Evolutionary conservation across 2,113 vertebrate species (phyloP), one percentile per base, ranked within the genome.

Genomic region (Phoxinus phoxinus): DNA sequence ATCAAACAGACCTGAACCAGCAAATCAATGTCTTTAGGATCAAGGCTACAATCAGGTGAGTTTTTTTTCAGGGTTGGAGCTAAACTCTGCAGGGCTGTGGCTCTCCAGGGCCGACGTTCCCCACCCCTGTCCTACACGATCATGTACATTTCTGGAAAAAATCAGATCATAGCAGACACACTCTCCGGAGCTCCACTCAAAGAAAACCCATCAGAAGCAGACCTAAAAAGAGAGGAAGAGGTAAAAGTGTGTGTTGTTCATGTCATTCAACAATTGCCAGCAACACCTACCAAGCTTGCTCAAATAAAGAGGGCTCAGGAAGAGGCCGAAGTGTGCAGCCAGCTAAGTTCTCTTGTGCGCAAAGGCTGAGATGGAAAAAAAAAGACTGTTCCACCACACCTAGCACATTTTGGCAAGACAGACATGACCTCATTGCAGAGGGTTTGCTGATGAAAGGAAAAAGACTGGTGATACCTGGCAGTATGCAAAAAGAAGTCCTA

Each of bases 131-230:
- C 72, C 44, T 51, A 17, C 41, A 12, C 21, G 10, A 83, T 83
- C 13, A 83, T 32, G 15, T 27, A 83, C 4, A 17, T 82, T 2
- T n/a, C 61, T 21, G 80, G 80, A 19, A 82, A 82, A 48, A 27
- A 63, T 10, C 23, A n/a, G 37, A 74, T 73, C 71, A 73, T 21
- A 5, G 72, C 37, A 13, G 72, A 74, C 23, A 23, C 23, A 5
- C 72, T 48, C 5, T 74, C 41, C 21, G 48, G 72, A 48, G 41
- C 41, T 74, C 72, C 41, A 74, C 72, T 46, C 23, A 23, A 74
- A 48, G 23, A 46, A 46, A 92, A 88, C 91, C 94, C 92, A 93
- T 84, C 91, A 89, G 93, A 91, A 91, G 92, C 90, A 94, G 93
- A 95, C 93, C 25, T 67, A 6, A 67, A 67, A 30, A 13, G 63